phyloP scores from a whole-genome alignment of 2,797 vertebrate species.

The Sebastes steindachneri region DNA sequence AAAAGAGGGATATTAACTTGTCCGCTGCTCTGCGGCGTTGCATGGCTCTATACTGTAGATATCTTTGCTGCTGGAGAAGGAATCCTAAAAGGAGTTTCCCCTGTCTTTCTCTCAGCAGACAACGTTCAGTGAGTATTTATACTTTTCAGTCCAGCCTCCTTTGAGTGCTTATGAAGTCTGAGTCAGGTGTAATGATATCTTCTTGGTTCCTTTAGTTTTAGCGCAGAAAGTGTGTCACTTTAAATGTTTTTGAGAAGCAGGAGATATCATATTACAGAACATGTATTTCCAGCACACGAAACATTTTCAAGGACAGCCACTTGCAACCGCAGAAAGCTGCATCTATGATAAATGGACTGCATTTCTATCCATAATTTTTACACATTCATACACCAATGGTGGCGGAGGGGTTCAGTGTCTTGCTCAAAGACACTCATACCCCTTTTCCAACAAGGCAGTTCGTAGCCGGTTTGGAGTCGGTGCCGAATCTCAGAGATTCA shows the following conservation, averaged over 20 bases:
- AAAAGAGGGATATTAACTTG: slow-evolving; percentile 37
- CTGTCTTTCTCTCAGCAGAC: slow-evolving; percentile 13
- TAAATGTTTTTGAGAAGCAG: neutral
- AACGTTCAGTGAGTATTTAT: slow-evolving; percentile 62
- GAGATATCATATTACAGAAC: neutral
- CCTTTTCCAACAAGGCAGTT: too few relatives aligned
- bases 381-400: neutral
- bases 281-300: neutral
- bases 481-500: too few relatives aligned
- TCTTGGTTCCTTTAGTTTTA: neutral
- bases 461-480: too few relatives aligned
- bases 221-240: neutral
- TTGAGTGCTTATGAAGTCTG: neutral
- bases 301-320: slow-evolving; percentile 3
- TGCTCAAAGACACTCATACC: neutral
- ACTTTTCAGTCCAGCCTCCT: slow-evolving; percentile 18
- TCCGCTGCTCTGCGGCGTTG: slow-evolving; percentile 1
- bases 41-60: slow-evolving; percentile 20
- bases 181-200: slow-evolving; percentile 7
- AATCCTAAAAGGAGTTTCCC: slow-evolving; percentile 32
- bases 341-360: neutral
- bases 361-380: rapidly evolving
- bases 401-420: neutral
- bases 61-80: slow-evolving; percentile 19
- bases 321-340: neutral